Conservation (phyloP, 2,113 vertebrate species). For the Paratilapia polleni region DNA sequence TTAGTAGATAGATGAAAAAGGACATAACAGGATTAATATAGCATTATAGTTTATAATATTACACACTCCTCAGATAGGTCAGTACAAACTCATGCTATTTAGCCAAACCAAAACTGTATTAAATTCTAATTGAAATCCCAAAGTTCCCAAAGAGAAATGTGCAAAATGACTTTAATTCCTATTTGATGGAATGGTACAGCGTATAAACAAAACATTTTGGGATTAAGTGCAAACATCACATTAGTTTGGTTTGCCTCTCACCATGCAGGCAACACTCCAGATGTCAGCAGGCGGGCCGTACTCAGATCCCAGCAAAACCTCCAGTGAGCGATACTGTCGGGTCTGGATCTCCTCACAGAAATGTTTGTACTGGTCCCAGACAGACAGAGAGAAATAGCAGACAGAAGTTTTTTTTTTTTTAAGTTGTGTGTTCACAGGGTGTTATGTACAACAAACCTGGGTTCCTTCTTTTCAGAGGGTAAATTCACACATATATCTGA, state of each 20-base stretch:
- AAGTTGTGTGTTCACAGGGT: not conserved
- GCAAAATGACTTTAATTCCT: not conserved
- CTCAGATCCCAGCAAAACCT: slow-evolving; percentile 86
- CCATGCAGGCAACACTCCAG: slow-evolving; percentile 90
- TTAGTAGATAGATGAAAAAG: too few species aligned
- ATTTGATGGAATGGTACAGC: not conserved
- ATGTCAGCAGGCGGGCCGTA: slow-evolving; percentile 87
- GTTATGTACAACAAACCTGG: too few species aligned
- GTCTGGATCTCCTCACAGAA: slow-evolving; percentile 91
- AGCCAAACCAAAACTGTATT: too few species aligned
- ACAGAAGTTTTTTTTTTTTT: not conserved
- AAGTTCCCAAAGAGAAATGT: not conserved
- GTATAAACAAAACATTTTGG: not conserved
- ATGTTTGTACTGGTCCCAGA: slow-evolving; percentile 84
- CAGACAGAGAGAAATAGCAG: not conserved
- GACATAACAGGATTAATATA: too few species aligned
- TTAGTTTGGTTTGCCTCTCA: slow-evolving; percentile 56
- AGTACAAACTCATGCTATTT: too few species aligned
- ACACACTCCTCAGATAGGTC: too few species aligned
- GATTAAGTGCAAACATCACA: not conserved
- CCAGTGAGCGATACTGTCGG: slow-evolving; percentile 87
- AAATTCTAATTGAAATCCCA: too few species aligned
- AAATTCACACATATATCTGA: too few species aligned
- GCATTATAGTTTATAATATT: too few species aligned
- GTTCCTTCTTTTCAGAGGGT: too few species aligned